Base-by-base conservation (phyloP, 2,797 vertebrate species). In the Coendou prehensilis region DNA sequence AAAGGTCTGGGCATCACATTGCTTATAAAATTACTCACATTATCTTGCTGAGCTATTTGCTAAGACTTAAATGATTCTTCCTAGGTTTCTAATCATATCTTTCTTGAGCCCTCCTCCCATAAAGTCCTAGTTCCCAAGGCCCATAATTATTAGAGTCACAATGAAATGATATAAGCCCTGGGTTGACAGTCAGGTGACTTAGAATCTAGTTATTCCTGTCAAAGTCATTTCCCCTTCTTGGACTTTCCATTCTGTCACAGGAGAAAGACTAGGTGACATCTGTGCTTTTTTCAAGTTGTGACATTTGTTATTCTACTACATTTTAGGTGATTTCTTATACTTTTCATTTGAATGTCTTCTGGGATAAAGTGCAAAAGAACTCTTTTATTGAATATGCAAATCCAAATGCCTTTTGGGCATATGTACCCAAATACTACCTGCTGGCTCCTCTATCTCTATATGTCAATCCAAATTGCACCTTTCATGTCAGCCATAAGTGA, bases 1-100 rank as follows among this genome's bases (percentile, higher is more conserved):
- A n/a, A 20, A 76, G 26, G 52, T 63, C 45, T 81, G 33, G 69
- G 47, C n/a, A 67, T 23, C 7, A 37, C 20, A 45, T 85, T 81
- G 9, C 71, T 88, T 85, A 88, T 82, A 61, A 82, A 89, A 89
- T 95, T 69, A 47, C 13, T 86, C 8, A 76, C 54, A 9, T 90
- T 78, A 63, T 79, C 71, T 84, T 89, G 45, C 50, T n/a, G 57
- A 82, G 50, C 7, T 22, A 41, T 61, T 96, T 96, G 28, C 47
- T 75, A 67, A 87, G 50, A 84, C 37, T 57, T 87, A 10, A 37
- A 6, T 33, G 33, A 59, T 57, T 90, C n/a, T 92, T 85, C 73
- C 30, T 76, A 50, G 71, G 81, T 30, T 93, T 88, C 61, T 63
- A 82, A 50, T 23, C 20, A 5, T 64, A 33, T 87, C 23, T 95